Conservation (phyloP, 2,888 invertebrate genomes). For the Erebia aethiops region DNA sequence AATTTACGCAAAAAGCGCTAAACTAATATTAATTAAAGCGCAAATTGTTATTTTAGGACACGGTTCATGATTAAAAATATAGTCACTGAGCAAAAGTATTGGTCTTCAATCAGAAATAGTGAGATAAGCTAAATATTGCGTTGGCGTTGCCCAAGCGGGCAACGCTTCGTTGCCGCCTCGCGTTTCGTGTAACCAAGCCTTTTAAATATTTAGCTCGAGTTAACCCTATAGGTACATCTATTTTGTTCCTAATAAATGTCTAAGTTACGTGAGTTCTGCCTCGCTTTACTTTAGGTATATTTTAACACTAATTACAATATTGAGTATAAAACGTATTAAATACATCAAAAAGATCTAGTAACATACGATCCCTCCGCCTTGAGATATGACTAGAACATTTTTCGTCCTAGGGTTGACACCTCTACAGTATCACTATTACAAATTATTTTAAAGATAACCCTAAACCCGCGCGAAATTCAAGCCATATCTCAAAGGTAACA, state of each 20-base stretch:
- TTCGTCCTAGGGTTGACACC: neutral
- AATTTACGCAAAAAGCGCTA: too few species aligned
- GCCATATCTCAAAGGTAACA: constrained; percentile 65
- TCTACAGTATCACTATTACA: too few species aligned
- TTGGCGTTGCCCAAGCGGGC: too few species aligned
- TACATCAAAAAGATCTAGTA: constrained; percentile 75
- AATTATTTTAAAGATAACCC: too few species aligned
- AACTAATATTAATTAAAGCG: too few species aligned
- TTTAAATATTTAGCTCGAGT: neutral
- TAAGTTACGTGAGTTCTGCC: constrained; percentile 53
- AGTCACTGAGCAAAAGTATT: too few species aligned
- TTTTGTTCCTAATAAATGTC: constrained; percentile 52
- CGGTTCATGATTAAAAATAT: too few species aligned
- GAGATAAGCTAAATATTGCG: too few species aligned
- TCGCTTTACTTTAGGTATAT: constrained; percentile 47
- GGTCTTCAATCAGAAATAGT: too few species aligned
- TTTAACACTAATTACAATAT: constrained; percentile 66
- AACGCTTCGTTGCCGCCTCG: neutral
- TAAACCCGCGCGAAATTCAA: constrained; percentile 40
- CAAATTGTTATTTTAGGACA: too few species aligned
- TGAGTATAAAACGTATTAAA: constrained; percentile 80
- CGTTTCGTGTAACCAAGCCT: neutral
- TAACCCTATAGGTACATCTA: constrained; percentile 43
- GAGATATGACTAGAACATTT: constrained; percentile 37
- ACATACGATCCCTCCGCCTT: constrained; percentile 57